Conservation (phyloP, 2,797 vertebrate species). For the Phataginus tetradactyla region DNA sequence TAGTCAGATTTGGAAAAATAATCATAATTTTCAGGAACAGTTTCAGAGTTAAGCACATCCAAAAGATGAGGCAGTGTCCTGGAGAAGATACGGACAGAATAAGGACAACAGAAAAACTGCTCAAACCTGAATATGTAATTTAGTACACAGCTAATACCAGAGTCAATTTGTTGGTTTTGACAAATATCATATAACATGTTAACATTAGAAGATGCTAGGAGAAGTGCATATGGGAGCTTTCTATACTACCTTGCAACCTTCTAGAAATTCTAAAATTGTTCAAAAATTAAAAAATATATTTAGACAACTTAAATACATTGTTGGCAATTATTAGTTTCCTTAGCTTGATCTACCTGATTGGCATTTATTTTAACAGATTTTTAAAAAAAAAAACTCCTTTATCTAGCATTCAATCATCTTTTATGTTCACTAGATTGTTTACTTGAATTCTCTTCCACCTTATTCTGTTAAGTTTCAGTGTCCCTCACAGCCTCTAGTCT, state of each 20-base stretch:
- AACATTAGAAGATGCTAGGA: neutral
- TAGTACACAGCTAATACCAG: neutral
- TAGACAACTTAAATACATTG: neutral
- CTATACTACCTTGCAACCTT: neutral
- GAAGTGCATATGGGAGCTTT: neutral
- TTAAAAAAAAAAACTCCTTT: neutral
- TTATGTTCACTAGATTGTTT: neutral
- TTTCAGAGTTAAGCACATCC: conserved; percentile 32
- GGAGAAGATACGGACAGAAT: neutral
- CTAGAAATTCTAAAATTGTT: neutral
- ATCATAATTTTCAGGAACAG: neutral
- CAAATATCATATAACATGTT: neutral
- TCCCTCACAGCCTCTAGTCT: neutral
- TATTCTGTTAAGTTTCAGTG: neutral
- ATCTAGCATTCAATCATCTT: neutral
- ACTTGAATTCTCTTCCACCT: neutral
- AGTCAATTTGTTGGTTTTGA: neutral
- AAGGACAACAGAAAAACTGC: neutral
- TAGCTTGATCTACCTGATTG: neutral
- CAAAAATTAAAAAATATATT: neutral
- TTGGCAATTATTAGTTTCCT: neutral
- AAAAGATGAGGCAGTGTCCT: neutral
- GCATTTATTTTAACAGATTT: conserved; percentile 10
- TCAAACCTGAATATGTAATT: neutral
- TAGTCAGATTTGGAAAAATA: neutral